Evolutionary conservation across 2,888 invertebrate genomes (phyloP).

Genomic region (Sericinus montela): DNA sequence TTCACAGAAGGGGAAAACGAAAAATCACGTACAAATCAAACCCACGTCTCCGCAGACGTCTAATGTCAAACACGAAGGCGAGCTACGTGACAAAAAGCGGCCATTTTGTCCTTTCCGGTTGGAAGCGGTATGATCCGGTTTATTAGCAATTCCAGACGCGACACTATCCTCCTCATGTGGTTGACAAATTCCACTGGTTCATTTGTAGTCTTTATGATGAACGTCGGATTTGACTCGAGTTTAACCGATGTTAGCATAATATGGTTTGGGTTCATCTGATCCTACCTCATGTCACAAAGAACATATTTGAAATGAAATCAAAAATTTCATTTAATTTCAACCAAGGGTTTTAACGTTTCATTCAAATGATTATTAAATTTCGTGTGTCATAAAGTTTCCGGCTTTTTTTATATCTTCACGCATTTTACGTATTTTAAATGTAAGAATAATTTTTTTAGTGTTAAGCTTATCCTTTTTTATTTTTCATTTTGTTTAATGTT

Average conservation of each 20-base stretch:
- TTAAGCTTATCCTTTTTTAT: too few species aligned
- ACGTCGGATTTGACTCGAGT: conserved; percentile 3
- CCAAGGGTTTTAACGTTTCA: too few species aligned
- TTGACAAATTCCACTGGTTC: conserved; percentile 24
- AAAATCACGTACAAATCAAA: conserved; percentile 6
- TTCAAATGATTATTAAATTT: too few species aligned
- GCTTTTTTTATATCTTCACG: too few species aligned
- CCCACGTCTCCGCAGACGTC: conserved; percentile 6
- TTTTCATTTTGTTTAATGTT: too few species aligned
- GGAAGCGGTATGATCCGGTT: conserved; percentile 13
- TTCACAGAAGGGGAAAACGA: too few species aligned
- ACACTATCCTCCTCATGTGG: conserved; percentile 21
- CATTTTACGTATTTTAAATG: too few species aligned
- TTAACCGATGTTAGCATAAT: background rate
- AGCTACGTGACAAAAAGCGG: conserved; percentile 6
- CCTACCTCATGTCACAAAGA: background rate
- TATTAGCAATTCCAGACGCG: conserved; percentile 29
- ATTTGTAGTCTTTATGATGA: conserved; percentile 9
- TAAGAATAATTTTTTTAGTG: too few species aligned
- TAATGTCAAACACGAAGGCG: background rate
- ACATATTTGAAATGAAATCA: background rate
- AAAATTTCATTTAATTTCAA: background rate
- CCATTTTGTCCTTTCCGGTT: conserved; percentile 22
- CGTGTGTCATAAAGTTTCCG: too few species aligned
- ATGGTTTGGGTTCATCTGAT: background rate